A percentile compares a stretch with the other conserved stretches of the same genome.
These are phyloP conservation scores for Sitta carolinensis DNA, from an alignment of 2,797 vertebrate species.

Conservation along the genomic window DNA sequence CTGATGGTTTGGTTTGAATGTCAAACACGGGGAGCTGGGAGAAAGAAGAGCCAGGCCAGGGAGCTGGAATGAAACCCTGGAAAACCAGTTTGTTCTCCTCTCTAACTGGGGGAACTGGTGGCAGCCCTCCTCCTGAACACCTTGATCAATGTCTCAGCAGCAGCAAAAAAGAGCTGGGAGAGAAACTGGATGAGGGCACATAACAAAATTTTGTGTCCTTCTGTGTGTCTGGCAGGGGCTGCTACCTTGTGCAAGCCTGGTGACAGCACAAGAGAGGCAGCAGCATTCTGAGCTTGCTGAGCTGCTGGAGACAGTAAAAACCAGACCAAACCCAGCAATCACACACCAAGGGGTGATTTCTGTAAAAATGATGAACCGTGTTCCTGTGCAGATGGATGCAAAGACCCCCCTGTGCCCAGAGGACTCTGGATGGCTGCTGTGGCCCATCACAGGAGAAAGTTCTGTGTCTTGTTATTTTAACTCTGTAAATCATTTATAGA, in stretches of 20 bases:
- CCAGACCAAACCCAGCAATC: background rate
- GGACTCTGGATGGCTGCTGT: background rate
- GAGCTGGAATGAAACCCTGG: background rate
- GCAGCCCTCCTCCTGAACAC: background rate
- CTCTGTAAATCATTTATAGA: background rate
- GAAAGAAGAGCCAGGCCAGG: background rate
- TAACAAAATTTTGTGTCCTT: background rate
- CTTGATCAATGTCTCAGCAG: background rate
- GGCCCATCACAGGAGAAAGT: background rate
- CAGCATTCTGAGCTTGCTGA: background rate
- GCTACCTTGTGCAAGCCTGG: background rate
- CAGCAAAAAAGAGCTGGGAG: background rate
- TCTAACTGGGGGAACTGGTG: background rate
- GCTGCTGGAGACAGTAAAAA: background rate
- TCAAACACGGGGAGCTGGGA: background rate
- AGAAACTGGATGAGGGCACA: background rate
- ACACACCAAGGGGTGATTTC: background rate
- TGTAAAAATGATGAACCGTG: background rate
- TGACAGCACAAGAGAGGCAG: background rate
- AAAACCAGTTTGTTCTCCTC: background rate
- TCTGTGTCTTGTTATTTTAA: background rate
- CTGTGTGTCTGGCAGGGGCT: accelerated
- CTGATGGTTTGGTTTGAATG: background rate
- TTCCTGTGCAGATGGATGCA: background rate
- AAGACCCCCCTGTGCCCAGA: background rate